Evolutionary conservation across 37 sponge, comb jelly and placozoan species (phyloP), one percentile per base, ranked within the genome.

Genomic region (Eunapius fragilis): DNA sequence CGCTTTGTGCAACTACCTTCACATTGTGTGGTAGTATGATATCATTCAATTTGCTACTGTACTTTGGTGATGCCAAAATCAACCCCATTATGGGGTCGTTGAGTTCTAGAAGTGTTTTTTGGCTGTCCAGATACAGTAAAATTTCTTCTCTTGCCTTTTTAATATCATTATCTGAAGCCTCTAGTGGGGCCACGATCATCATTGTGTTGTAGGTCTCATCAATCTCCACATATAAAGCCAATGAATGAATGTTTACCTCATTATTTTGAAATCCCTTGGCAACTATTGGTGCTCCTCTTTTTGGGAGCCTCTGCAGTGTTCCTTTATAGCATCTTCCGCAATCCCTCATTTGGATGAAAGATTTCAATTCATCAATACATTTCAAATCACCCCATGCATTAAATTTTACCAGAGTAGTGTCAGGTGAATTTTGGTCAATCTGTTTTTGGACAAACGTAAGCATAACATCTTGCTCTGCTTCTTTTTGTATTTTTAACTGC

Each of bases 401-500:
- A 58, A 58, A 58, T 58, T 12, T 19, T 58, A 58, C 58, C 0
- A 19, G 14, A 2, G 58, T 58, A 19, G 58, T 58, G 58, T 11
- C 58, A 58, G 58, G 14, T 1, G 2, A 12, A 58, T 58, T 58
- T 58, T 4, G 58, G 22, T 58, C 14, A 19, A 0, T 58, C 0
- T 58, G 58, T 10, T 58, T 58, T 17, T 58, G 58, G 0, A 17
- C 28, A 80, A 90, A 80, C 14, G 68, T 45, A 81, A 90, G 17
- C n/a, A 80, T 75, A 22, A 85, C 25, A 19, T 90, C 77, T 25
- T 34, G 37, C 0, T 27, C 4, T 75, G 25, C 68, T 45, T 85
- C 86, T 69, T 80, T 23, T 14, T 90, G 58, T 13, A 76, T 80
- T 25, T 80, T 81, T 25, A 86, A 27, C 32, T 76, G 71, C n/a